A percentile compares a stretch with the other conserved stretches of the same genome.
Evolutionary conservation across 2,888 invertebrate genomes (phyloP).

Genomic region (Embidobia sp.): DNA sequence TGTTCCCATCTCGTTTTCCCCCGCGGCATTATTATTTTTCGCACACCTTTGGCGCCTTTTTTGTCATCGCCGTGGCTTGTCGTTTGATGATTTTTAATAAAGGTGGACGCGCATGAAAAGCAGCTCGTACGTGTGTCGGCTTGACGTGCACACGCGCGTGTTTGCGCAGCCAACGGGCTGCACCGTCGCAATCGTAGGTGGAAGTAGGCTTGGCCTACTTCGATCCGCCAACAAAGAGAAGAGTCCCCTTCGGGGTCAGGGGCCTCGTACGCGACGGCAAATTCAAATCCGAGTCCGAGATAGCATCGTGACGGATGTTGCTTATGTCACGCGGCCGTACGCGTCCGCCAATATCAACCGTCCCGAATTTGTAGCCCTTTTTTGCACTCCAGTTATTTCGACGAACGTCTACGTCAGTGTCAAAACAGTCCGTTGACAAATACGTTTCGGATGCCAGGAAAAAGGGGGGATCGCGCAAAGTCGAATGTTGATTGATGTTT

Average conservation of each 20-base stretch:
- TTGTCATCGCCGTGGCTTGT: no score
- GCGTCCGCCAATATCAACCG: conserved; percentile 38
- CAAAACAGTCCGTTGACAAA: conserved; percentile 4
- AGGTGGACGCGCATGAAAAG: not conserved
- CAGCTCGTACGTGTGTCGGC: not conserved
- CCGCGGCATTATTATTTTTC: conserved; percentile 28
- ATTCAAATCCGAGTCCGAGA: conserved; percentile 67
- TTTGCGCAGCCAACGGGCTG: conserved; percentile 5
- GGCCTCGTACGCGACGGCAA: conserved; percentile 67
- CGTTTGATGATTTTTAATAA: no score
- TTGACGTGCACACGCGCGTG: not conserved
- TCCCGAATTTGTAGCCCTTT: conserved; percentile 34
- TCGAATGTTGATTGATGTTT: no score
- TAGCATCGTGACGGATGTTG: conserved; percentile 63
- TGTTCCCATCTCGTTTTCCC: conserved; percentile 3
- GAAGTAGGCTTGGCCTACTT: conserved; percentile 76
- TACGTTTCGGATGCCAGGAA: no score
- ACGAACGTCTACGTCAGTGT: conserved; percentile 17
- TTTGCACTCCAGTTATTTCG: conserved; percentile 33
- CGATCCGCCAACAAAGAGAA: conserved; percentile 71
- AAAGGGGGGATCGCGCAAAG: no score
- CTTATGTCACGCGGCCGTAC: conserved; percentile 61
- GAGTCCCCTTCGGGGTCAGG: conserved; percentile 69
- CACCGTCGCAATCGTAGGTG: conserved; percentile 63
- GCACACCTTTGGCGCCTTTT: conserved; percentile 20